These are phyloP conservation scores for Phyllotreta cruciferae DNA, from an alignment of 2,888 invertebrate species.

Conservation along the genomic window DNA sequence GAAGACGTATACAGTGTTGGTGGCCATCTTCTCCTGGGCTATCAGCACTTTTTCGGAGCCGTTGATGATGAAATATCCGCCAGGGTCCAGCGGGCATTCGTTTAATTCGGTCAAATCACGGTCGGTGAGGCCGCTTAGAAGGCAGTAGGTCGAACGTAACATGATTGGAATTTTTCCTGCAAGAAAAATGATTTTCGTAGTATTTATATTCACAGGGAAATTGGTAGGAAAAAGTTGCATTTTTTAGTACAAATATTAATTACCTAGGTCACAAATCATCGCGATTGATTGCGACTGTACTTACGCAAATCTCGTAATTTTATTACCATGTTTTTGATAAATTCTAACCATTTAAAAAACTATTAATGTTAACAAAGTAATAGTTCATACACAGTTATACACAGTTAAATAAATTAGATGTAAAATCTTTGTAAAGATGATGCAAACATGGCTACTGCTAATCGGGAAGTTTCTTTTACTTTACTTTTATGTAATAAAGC, in stretches of 20 bases:
- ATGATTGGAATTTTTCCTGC: conserved; percentile 95
- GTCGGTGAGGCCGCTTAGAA: conserved; percentile 93
- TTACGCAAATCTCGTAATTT: no score
- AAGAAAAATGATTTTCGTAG: background rate
- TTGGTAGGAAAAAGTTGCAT: no score
- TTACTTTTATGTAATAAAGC: no score
- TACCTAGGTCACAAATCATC: no score
- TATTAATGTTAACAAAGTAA: background rate
- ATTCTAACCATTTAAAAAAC: background rate
- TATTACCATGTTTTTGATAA: no score
- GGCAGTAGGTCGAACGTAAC: conserved; percentile 96
- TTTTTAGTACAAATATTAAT: no score
- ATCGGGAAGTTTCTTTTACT: no score
- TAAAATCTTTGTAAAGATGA: no score
- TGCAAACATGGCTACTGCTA: no score
- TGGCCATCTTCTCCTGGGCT: conserved; percentile 99
- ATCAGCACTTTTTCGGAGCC: conserved; percentile 94
- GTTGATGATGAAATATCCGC: conserved; percentile 99
- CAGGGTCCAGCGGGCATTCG: conserved; percentile 98
- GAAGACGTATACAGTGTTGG: conserved; percentile 99
- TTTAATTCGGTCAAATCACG: conserved; percentile 99
- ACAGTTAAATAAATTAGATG: no score
- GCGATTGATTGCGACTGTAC: no score
- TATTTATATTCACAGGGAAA: background rate
- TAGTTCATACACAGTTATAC: background rate